These are phyloP conservation scores for Barnardius zonarius DNA, from an alignment of 2,113 vertebrate species.

Conservation along the genomic window DNA sequence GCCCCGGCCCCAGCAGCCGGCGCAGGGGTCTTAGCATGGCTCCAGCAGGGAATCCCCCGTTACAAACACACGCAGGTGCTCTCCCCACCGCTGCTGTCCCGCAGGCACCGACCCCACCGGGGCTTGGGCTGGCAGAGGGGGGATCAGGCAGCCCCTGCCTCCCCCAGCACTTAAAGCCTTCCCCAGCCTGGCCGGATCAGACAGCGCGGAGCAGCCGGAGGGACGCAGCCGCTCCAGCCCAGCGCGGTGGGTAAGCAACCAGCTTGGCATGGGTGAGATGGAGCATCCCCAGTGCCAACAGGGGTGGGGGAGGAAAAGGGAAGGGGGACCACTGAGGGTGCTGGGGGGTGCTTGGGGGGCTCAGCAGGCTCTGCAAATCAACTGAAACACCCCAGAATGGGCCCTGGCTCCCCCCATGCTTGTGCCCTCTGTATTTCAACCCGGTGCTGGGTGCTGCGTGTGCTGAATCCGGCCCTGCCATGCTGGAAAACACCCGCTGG, in stretches of 20 bases:
- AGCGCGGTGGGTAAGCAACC: background rate
- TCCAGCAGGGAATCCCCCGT: slow-evolving; percentile 12
- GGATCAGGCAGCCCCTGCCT: background rate
- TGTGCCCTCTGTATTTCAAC: fast-evolving
- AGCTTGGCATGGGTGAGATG: background rate
- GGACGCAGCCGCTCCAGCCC: fast-evolving
- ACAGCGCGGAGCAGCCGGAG: background rate
- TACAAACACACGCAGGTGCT: slow-evolving; percentile 62
- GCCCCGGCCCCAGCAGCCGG: background rate
- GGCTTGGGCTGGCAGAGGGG: background rate
- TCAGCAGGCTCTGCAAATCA: background rate
- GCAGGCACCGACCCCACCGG: background rate
- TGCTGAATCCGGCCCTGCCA: background rate
- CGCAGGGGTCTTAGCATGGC: slow-evolving; percentile 21
- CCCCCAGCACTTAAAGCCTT: background rate
- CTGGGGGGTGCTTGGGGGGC: background rate
- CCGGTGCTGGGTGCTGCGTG: fast-evolving
- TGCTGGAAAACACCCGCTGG: background rate
- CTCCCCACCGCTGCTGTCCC: background rate
- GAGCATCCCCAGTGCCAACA: background rate
- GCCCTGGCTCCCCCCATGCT: background rate
- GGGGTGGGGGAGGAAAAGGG: background rate
- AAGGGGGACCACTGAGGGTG: background rate
- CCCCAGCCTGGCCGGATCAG: background rate
- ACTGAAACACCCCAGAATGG: background rate